Evolutionary conservation across 1,140 invertebrate species (phyloP), one percentile per base, ranked within the genome.

Genomic region (Drosophila lini): DNA sequence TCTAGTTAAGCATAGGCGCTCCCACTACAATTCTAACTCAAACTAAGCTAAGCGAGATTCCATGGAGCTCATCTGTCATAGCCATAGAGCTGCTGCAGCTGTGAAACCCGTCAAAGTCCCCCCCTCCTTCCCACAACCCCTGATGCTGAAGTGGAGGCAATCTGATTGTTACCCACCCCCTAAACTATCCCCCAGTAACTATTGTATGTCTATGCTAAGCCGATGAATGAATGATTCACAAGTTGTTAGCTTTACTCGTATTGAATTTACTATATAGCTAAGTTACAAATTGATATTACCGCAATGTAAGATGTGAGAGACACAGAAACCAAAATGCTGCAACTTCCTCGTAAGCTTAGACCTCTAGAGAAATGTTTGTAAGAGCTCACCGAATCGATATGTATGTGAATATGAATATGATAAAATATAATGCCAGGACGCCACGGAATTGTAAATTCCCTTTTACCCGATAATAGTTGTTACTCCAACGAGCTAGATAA

Each of bases 191-290:
- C 59, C 41, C 38, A n/a, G 32, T 38, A 77, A 42, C 74, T 57
- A 55, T 41, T 78, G 61, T 58, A 52, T 76, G 79, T 76, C 15
- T 71, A 45, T 44, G 65, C 64, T 62, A 64, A 65, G 57, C 50
- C 61, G 36, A 82, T 74, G 62, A 76, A 44, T 64, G 62, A 61
- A 81, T 81, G 42, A 58, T 78, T 58, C 67, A 52, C 67, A 59
- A 50, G 64, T 74, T 58, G 68, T 83, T 89, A 89, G 78, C 82
- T 61, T 84, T 89, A 89, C 59, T 47, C 78, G 75, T 89, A 81
- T 81, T 78, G 84, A 89, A 89, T 89, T 89, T 89, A 89, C 61
- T 89, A 89, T 80, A 64, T 83, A 75, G 42, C 57, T 85, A 89
- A 89, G 80, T 75, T 74, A 74, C 75, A 63, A 89, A 80, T 77